Conservation (phyloP, 2,888 invertebrate genomes). For the Byasa hedistus region DNA sequence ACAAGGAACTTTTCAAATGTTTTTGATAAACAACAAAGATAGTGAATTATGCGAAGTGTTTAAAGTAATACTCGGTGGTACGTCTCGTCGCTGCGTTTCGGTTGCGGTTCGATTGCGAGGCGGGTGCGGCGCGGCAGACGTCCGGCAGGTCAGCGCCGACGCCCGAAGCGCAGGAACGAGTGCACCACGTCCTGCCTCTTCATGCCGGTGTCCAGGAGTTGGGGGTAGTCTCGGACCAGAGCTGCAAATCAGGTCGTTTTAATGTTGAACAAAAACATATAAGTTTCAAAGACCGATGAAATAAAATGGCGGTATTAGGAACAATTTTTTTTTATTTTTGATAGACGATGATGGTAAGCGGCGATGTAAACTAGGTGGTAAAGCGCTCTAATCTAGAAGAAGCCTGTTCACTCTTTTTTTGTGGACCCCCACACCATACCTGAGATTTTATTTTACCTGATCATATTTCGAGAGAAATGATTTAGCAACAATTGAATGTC, state of each 20-base stretch:
- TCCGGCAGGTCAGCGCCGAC: conserved; percentile 82
- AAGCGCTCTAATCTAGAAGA: too few relatives aligned
- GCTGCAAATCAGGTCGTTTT: conserved; percentile 43
- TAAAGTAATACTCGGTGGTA: conserved; percentile 25
- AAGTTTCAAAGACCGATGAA: too few relatives aligned
- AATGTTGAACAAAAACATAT: too few relatives aligned
- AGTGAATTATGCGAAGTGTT: conserved; percentile 20
- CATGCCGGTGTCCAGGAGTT: conserved; percentile 83
- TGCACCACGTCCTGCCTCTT: conserved; percentile 94
- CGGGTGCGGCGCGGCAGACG: conserved; percentile 33
- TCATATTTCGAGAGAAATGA: too few relatives aligned
- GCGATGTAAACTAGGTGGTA: too few relatives aligned
- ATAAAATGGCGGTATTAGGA: too few relatives aligned
- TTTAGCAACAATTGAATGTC: too few relatives aligned
- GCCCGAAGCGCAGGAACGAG: conserved; percentile 93
- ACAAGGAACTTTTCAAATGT: conserved; percentile 48
- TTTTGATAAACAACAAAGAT: conserved; percentile 60
- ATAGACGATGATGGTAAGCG: too few relatives aligned
- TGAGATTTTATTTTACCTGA: too few relatives aligned
- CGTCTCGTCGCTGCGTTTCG: conserved; percentile 38
- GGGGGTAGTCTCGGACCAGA: conserved; percentile 74
- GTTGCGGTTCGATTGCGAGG: conserved; percentile 33
- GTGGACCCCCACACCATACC: too few relatives aligned
- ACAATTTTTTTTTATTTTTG: too few relatives aligned
- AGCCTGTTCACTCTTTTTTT: too few relatives aligned